phyloP scores from a whole-genome alignment of 53 echinoderm and acorn worm species.

The Astropecten irregularis region DNA sequence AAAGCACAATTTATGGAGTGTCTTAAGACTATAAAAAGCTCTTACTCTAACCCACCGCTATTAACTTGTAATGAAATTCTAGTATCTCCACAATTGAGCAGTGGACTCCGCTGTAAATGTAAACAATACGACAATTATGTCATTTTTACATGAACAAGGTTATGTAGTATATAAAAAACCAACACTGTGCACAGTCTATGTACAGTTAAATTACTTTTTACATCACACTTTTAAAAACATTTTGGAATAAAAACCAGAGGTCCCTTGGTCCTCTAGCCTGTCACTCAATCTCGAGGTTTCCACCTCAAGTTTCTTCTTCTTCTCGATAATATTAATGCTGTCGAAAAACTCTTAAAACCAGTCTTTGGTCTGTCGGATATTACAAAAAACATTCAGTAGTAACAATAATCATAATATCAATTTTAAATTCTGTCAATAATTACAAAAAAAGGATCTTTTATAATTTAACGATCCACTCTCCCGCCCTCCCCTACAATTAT shows the following conservation, averaged over 20 bases:
- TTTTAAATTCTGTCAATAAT: constrained; percentile 6
- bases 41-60: no score
- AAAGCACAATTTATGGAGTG: no score
- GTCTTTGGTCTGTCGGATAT: constrained; percentile 26
- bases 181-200: constrained; percentile 16
- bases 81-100: no score
- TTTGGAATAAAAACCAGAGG: constrained; percentile 26
- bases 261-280: background rate
- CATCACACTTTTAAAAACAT: constrained; percentile 42
- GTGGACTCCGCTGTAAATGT: constrained; percentile 21
- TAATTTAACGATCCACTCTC: no score
- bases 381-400: constrained; percentile 18
- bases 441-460: background rate
- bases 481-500: no score
- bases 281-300: no score
- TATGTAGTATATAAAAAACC: constrained; percentile 57
- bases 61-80: no score
- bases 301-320: no score
- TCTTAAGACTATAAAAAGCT: no score
- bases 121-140: constrained; percentile 35
- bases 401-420: background rate
- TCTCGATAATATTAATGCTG: no score
- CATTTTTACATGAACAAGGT: constrained; percentile 53
- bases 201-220: constrained; percentile 46
- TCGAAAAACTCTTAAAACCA: background rate